Evolutionary conservation across 1,140 invertebrate species (phyloP), one percentile per base, ranked within the genome.

Genomic region (Drosophila lowei): DNA sequence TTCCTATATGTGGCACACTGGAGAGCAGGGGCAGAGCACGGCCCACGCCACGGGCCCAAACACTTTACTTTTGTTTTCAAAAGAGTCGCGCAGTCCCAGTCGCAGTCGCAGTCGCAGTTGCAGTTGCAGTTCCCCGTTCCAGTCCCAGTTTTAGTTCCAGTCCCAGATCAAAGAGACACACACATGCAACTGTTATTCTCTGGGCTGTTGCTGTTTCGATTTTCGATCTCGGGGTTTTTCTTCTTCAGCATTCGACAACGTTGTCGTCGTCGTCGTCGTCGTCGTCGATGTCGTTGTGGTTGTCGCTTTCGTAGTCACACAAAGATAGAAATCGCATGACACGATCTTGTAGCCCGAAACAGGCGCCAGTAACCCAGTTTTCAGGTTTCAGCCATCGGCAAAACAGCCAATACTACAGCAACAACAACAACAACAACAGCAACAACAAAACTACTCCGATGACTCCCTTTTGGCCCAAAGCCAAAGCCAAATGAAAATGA

Each of bases 291-390:
- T 18, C 43, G 34, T 13, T 38, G 34, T 38, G 28, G 61, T 67
- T 68, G 65, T 68, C 65, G 74, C 74, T 76, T 77, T 77, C 74
- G 73, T 70, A 77, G 74, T 77, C 74, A 70, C 74, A 88, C 83
- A 88, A 73, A 88, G 83, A 88, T 88, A 88, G 83, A 88, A 88
- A 88, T 88, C 83, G 79, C 72, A 88, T 88, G 83, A 88, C 83
- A 88, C 83, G 83, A 88, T 88, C 83, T 88, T 88, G 83, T 88
- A 88, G 83, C 83, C 83, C 81, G 78, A 88, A 88, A 88, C 83
- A 88, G 83, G 83, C 83, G 83, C 83, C 83, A 88, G 83, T 88
- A 88, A 88, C 83, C 83, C 84, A 88, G 83, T 88, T 88, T 86
- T 86, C 74, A 78, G 65, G 81, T 86, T 77, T 63, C 62, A 74